Evolutionary conservation across 2,113 vertebrate species (phyloP), one percentile per base, ranked within the genome.

Genomic region (Cettia cetti): DNA sequence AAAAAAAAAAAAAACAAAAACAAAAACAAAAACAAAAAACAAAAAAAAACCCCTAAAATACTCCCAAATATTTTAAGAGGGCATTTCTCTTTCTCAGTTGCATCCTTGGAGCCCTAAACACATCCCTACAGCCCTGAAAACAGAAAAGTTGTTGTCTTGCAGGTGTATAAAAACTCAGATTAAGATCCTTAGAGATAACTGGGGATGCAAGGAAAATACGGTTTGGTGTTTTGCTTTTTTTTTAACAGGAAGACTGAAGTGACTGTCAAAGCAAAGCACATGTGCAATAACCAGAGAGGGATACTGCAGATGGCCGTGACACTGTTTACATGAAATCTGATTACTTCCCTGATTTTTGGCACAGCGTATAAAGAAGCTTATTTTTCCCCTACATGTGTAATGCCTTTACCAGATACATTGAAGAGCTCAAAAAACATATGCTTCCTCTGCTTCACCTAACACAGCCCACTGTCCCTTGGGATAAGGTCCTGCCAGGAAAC

Each of bases 261-360:
- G 2, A 61, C 57, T 61, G 52, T 49, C n/a, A 72, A 93, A 59
- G 66, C 54, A 83, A 92, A 93, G 69, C 45, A 91, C 69, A 59
- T 88, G 57, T 71, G 94, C 92, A 95, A 82, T 60, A 93, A 96
- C 57, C 87, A 96, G 82, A 81, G 68, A 89, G 53, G 52, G 68
- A 95, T 93, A 95, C 61, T 95, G 92, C 97, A 98, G 97, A 97
- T 97, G 96, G 91, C 54, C 31, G 0, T 94, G 94, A 97, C 87
- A 65, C 60, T 92, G 92, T 96, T 98, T 96, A 97, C 18, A 10
- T 93, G 60, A 97, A 97, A 94, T 92, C 72, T 95, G 93, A 96
- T 97, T 97, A 97, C 96, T 92, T 94, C 57, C 61, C 70, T 93
- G 68, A 64, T 64, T 96, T 95, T 94, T 97, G 94, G 84, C 93